phyloP scores from a whole-genome alignment of 2,797 vertebrate species.

The Oreortyx pictus region DNA sequence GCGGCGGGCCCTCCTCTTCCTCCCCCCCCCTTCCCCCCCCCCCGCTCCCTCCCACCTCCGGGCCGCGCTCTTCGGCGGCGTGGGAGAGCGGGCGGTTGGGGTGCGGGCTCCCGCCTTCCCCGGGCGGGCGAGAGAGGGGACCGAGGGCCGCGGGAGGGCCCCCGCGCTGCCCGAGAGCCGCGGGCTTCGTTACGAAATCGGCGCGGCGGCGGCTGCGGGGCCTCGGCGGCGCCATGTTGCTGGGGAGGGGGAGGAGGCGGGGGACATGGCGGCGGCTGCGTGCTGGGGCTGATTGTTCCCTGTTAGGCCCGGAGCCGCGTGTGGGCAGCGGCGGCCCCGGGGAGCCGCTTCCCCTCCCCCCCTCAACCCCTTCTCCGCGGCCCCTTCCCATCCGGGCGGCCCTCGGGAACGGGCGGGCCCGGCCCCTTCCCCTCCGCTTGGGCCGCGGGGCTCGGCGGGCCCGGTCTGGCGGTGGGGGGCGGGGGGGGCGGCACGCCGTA shows the following conservation, averaged over 20 bases:
- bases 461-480: slow-evolving; percentile 56
- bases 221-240: slow-evolving; percentile 76
- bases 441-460: slow-evolving; percentile 31
- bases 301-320: slow-evolving; percentile 78
- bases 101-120: background rate
- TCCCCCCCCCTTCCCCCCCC: background rate
- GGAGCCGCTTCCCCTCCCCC: background rate
- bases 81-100: background rate
- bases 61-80: background rate
- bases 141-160: background rate
- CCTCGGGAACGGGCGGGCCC: background rate
- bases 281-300: slow-evolving; percentile 80
- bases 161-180: background rate
- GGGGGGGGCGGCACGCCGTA: slow-evolving; percentile 64
- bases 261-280: slow-evolving; percentile 83
- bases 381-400: background rate
- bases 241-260: slow-evolving; percentile 75
- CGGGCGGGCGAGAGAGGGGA: background rate
- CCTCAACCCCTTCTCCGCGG: background rate
- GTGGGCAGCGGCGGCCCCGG: slow-evolving; percentile 23
- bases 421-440: background rate
- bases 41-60: background rate
- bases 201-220: slow-evolving; percentile 53
- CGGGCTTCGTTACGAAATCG: slow-evolving; percentile 42
- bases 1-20: background rate